A percentile compares a stretch with the other conserved stretches of the same genome.
These are phyloP conservation scores for Drosophila eohydei DNA, from an alignment of 2,888 invertebrate genomes.

Conservation along the genomic window DNA sequence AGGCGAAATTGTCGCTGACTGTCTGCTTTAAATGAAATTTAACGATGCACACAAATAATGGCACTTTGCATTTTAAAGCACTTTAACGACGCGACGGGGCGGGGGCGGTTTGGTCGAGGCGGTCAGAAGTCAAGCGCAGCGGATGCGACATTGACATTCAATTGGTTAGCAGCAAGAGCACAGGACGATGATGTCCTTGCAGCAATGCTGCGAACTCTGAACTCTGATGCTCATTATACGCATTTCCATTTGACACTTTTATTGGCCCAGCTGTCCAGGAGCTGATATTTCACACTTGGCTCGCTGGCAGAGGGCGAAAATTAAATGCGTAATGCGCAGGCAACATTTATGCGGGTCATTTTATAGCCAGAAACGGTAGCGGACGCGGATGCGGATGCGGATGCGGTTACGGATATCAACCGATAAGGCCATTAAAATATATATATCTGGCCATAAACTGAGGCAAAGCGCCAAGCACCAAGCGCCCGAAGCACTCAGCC, in stretches of 20 bases:
- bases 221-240: conserved; percentile 70
- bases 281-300: conserved; percentile 64
- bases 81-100: conserved; percentile 45
- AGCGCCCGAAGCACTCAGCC: conserved; percentile 61
- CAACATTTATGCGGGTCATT: conserved; percentile 76
- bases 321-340: conserved; percentile 61
- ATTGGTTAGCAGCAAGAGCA: conserved; percentile 37
- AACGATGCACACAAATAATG: conserved; percentile 77
- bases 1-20: conserved; percentile 22
- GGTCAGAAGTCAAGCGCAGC: conserved; percentile 58
- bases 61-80: conserved; percentile 77
- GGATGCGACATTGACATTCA: conserved; percentile 66
- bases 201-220: conserved; percentile 27
- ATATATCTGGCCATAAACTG: conserved; percentile 64
- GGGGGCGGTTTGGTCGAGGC: conserved; percentile 21
- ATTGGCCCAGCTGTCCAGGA: conserved; percentile 67
- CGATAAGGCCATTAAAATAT: conserved; percentile 73
- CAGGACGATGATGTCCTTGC: conserved; percentile 15
- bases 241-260: conserved; percentile 78
- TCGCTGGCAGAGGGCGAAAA: conserved; percentile 28
- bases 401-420: conserved; percentile 44
- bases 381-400: conserved; percentile 37
- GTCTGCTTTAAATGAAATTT: conserved; percentile 76
- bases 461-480: conserved; percentile 36
- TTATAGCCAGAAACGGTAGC: conserved; percentile 71